phyloP scores from a whole-genome alignment of 2,888 invertebrate genomes.

The Eudasyphora cyanicolor region DNA sequence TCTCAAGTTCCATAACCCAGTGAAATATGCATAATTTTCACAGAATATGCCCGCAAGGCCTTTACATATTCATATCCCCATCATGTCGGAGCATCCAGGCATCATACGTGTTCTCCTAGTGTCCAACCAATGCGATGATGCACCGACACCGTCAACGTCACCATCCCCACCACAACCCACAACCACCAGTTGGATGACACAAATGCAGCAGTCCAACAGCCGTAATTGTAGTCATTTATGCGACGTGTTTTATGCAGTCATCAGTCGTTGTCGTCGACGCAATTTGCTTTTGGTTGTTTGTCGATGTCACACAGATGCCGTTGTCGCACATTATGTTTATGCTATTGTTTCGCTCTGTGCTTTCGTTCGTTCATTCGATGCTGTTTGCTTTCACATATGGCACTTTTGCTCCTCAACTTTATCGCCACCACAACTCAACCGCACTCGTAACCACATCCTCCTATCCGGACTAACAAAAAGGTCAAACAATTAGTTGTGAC shows the following conservation, averaged over 20 bases:
- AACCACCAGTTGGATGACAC: conserved; percentile 23
- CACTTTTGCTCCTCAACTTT: conserved; percentile 28
- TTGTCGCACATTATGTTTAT: conserved; percentile 19
- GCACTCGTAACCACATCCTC: conserved; percentile 29
- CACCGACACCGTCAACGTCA: no score
- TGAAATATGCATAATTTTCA: no score
- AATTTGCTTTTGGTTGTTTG: neutral
- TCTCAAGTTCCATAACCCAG: no score
- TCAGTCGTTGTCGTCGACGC: neutral
- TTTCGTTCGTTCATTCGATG: no score
- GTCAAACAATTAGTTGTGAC: conserved; percentile 64
- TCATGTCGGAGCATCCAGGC: no score
- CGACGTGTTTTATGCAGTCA: conserved; percentile 32
- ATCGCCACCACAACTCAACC: conserved; percentile 23
- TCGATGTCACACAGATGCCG: conserved; percentile 15
- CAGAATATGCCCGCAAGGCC: no score
- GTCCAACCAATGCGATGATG: neutral
- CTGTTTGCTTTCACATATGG: conserved; percentile 8
- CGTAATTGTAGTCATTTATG: conserved; percentile 53
- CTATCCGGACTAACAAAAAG: conserved; percentile 51
- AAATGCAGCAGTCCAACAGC: no score
- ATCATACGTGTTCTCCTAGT: neutral
- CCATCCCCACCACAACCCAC: no score
- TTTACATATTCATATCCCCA: neutral
- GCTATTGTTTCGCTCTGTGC: conserved; percentile 21